Conservation (phyloP, 2,888 invertebrate species). For the Andricus curvator region DNA sequence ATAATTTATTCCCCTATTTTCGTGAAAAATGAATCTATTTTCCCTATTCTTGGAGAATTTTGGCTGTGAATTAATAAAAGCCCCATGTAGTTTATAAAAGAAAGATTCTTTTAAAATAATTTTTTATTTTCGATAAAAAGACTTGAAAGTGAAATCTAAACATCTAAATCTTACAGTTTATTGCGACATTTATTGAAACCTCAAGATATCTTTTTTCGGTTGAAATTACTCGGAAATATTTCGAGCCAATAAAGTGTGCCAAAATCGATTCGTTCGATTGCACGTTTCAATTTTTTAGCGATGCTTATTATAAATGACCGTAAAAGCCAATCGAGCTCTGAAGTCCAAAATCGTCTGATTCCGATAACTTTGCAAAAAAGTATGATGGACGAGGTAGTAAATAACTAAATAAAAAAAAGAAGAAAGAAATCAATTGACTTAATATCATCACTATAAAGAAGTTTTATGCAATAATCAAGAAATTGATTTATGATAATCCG, state of each 20-base stretch:
- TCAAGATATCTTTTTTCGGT: neutral
- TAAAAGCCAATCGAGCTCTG: neutral
- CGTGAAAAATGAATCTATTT: no score
- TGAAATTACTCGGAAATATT: neutral
- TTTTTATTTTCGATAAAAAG: neutral
- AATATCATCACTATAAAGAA: constrained; percentile 12
- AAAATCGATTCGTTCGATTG: constrained; percentile 14
- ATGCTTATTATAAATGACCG: constrained; percentile 10
- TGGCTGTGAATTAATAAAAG: no score
- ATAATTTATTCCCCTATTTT: no score
- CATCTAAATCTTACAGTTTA: neutral
- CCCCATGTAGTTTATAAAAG: neutral
- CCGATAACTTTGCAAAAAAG: neutral
- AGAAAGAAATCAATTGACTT: constrained; percentile 18
- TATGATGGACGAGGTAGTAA: constrained; percentile 16
- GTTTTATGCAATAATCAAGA: constrained; percentile 10
- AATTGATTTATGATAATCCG: constrained; percentile 21
- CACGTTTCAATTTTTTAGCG: constrained; percentile 30
- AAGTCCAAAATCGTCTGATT: constrained; percentile 6
- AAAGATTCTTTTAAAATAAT: neutral
- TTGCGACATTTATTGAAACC: neutral
- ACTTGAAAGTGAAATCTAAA: neutral
- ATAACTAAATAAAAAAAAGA: neutral
- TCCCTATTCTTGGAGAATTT: no score
- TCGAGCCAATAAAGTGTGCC: constrained; percentile 2